Percentiles rank a stretch among this genome's conserved stretches.
Evolutionary conservation across 2,888 invertebrate species (phyloP).

Genomic region (Orchesellides sinensis): DNA sequence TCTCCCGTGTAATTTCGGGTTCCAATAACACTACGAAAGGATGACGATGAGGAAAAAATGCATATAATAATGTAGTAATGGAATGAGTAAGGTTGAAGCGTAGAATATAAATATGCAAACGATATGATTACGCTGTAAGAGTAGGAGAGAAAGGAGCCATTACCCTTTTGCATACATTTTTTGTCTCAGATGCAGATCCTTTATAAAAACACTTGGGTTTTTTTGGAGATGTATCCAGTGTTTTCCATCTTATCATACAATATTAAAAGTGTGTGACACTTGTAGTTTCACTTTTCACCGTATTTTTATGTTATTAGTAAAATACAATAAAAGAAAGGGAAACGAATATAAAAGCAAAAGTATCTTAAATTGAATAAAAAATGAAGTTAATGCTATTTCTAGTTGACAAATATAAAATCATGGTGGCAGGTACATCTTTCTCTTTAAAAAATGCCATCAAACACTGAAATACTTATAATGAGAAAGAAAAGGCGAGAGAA

Average conservation of each 20-base stretch:
- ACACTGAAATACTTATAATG: not conserved
- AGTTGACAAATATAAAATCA: not conserved
- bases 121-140: conserved; percentile 7
- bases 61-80: conserved; percentile 1
- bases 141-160: conserved; percentile 1
- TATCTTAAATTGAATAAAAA: too few relatives aligned
- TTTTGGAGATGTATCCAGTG: too few relatives aligned
- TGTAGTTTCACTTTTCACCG: not conserved
- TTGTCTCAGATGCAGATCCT: not conserved
- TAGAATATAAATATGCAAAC: conserved; percentile 32
- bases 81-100: too few relatives aligned
- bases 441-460: conserved; percentile 3
- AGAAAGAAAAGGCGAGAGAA: not conserved
- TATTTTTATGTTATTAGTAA: conserved; percentile 3
- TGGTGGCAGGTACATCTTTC: conserved; percentile 3
- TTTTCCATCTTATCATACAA: not conserved
- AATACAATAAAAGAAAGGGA: too few relatives aligned
- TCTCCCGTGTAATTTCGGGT: conserved; percentile 10
- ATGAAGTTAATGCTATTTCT: too few relatives aligned
- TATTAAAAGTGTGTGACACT: conserved; percentile 25
- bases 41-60: conserved; percentile 12
- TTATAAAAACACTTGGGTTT: too few relatives aligned
- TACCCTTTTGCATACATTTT: not conserved
- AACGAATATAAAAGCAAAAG: too few relatives aligned
- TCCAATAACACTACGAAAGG: conserved; percentile 25